Percentiles rank a stretch among this genome's conserved stretches.
Evolutionary conservation across 53 echinoderm and acorn worm species (phyloP).

Genomic region (Temnopleurus reevesii): DNA sequence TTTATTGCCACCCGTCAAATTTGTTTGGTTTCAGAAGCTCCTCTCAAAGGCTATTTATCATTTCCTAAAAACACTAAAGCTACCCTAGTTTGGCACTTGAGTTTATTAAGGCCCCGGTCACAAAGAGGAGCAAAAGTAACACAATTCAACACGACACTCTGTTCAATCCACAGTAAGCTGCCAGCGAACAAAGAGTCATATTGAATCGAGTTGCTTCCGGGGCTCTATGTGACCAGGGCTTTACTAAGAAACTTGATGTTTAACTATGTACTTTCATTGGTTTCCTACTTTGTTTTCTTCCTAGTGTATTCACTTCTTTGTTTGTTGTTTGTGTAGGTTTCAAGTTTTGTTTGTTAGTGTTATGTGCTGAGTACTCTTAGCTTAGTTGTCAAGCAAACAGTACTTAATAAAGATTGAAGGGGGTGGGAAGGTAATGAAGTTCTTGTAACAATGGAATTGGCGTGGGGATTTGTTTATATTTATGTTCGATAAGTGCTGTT

Average conservation of each 20-base stretch:
- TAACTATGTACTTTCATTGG: not conserved
- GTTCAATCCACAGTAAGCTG: too few species aligned
- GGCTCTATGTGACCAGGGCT: too few species aligned
- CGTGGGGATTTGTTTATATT: not conserved
- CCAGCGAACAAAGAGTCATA: too few species aligned
- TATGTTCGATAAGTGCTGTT: not conserved
- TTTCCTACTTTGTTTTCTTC: conserved; percentile 5
- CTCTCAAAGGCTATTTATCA: not conserved
- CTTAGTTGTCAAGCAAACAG: not conserved
- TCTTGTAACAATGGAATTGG: not conserved
- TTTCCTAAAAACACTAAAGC: not conserved
- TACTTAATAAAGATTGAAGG: not conserved
- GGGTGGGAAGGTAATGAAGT: not conserved
- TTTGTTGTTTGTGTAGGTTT: not conserved
- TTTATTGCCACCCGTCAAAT: not conserved
- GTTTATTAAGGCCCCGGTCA: too few species aligned
- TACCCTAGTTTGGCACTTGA: not conserved
- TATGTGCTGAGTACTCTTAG: not conserved
- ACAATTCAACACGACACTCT: not conserved
- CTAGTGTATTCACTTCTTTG: not conserved
- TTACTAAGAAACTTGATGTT: too few species aligned
- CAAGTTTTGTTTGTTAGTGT: not conserved
- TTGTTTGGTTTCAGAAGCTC: not conserved
- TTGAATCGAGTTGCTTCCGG: too few species aligned
- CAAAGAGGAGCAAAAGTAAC: too few species aligned